Conservation (phyloP, 53 echinoderm and acorn worm genomes). For the Echinometra lucunter region DNA sequence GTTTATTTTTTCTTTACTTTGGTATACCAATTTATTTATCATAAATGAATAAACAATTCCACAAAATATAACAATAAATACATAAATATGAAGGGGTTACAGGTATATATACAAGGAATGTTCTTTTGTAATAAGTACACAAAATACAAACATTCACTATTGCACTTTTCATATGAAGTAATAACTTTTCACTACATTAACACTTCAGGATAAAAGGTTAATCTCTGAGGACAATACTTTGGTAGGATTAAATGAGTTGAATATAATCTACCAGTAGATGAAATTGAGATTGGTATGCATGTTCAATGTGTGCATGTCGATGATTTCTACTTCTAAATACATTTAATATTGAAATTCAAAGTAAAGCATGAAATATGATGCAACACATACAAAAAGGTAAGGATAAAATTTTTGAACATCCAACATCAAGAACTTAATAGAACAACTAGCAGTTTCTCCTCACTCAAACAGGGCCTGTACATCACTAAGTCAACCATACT, state of each 20-base stretch:
- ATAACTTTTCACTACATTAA: background rate
- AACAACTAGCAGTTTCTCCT: background rate
- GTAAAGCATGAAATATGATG: background rate
- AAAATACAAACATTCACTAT: slow-evolving; percentile 44
- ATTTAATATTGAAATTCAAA: background rate
- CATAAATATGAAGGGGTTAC: slow-evolving; percentile 36
- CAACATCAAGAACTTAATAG: background rate
- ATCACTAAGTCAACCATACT: background rate
- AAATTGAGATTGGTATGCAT: background rate
- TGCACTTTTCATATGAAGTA: slow-evolving; percentile 33
- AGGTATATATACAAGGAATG: slow-evolving; percentile 26
- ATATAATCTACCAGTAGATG: background rate
- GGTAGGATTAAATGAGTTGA: too few species aligned
- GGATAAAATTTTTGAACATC: background rate
- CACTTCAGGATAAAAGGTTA: background rate
- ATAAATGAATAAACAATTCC: background rate
- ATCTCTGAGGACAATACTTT: background rate
- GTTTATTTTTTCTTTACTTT: background rate
- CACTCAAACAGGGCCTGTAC: background rate
- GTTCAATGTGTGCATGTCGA: background rate
- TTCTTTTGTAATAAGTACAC: background rate
- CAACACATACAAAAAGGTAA: background rate
- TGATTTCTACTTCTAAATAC: background rate
- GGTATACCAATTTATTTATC: background rate
- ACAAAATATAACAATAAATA: slow-evolving; percentile 40